Evolutionary conservation across 2,888 invertebrate genomes (phyloP), one percentile per base, ranked within the genome.

Genomic region (Aspidapion aeneum): DNA sequence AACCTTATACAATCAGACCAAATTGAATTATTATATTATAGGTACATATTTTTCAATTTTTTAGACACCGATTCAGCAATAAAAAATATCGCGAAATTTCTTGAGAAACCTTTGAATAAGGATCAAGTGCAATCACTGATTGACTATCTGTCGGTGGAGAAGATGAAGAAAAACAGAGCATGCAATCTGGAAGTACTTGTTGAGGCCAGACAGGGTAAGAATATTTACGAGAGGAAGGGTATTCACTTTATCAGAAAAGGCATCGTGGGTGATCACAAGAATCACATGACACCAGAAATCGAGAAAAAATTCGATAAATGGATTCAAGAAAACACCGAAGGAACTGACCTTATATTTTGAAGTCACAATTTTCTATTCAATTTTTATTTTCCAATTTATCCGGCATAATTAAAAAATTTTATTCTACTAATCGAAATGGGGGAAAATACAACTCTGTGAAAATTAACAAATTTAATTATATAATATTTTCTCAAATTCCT

Each of bases 281-380:
- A 73, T 1, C 72, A 89, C 65, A 91, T 94, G 87, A 86, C 87
- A 0, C 84, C 86, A 1, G 88, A 90, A 71, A 81, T 93, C 71
- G 87, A 90, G 0, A 80, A 83, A 59, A 82, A 84, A 68, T 91
- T 94, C 74, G 90, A 94, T 75, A 80, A 85, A 9, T 91, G 91
- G 90, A 87, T 85, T 1, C 83, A 83, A 21, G 75, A 83, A 52
- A 83, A 89, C 77, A 78, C 86, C 21, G 82, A 82, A 60, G 87
- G 84, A 0, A 87, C 86, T 0, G 88, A 83, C 56, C 64, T 70
- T 7, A 57, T 16, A 2, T 57, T 18, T 52, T 52, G n/a, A n/a
- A n/a, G n/a, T n/a, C n/a, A n/a, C n/a, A n/a, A n/a, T n/a, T n/a
- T n/a, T n/a, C n/a, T n/a, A n/a, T n/a, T n/a, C n/a, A 52, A n/a